Evolutionary conservation across 1,140 invertebrate species (phyloP), one percentile per base, ranked within the genome.

Genomic region (Drosophila carrolli): DNA sequence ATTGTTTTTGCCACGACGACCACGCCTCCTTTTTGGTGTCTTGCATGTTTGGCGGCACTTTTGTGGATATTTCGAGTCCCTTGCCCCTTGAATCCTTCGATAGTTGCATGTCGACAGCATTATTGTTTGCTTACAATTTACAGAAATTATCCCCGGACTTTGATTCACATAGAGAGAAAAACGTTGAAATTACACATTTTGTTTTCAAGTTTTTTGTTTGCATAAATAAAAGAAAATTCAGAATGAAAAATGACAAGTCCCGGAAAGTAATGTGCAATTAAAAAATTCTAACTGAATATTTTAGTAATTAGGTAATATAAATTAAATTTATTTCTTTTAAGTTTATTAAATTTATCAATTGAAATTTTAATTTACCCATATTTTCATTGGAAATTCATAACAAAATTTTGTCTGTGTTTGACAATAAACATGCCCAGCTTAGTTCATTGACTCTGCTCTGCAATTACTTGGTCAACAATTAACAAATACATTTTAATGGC

Each of bases 21-120:
- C 46, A 56, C 60, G 54, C 65, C 78, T 41, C 19, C 44, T 58
- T 54, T n/a, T 37, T 29, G 23, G 16, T 61, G 47, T 61, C 27
- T 88, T 84, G 83, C 83, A 83, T 88, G 85, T 89, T 86, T 44
- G 57, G 55, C 66, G 66, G 82, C 78, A 86, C 82, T 86, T 82
- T 75, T 86, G 62, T 66, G 62, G 43, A 44, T 48, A 50, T 40
- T 35, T 50, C 9, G 35, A 37, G 14, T 9, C 35, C 19, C 35
- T 47, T 16, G 19, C 32, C 23, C 29, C 32, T 37, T 32, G 37
- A 65, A 56, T 59, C 44, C 58, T 43, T 37, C 16, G n/a, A 16
- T 43, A 47, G 58, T 73, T 86, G 83, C 84, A 88, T 88, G 83
- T 83, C 66, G 84, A 77, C 83, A 70, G 78, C 84, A 76, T 83